These are phyloP conservation scores for Leptobrachium ailaonicum DNA, from an alignment of 2,113 vertebrate genomes.

Conservation along the genomic window DNA sequence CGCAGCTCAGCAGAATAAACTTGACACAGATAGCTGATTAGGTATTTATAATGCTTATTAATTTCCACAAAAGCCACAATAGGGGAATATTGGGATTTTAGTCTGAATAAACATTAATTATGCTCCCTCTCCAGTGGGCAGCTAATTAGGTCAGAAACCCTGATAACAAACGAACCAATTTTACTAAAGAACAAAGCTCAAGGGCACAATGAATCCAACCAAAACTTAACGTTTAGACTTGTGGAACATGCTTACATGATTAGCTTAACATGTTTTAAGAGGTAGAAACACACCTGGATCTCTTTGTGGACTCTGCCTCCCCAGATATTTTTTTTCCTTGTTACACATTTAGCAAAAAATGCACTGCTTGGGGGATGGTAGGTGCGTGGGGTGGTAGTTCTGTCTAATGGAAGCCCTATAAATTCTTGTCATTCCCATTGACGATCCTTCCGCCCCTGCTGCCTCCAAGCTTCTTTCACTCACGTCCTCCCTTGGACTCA, in stretches of 20 bases:
- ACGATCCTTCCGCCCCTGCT: too few relatives aligned
- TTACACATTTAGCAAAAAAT: too few relatives aligned
- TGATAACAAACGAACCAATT: background rate
- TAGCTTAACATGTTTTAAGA: background rate
- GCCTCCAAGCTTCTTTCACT: too few relatives aligned
- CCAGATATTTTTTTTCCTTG: too few relatives aligned
- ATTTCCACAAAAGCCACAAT: background rate
- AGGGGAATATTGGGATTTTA: background rate
- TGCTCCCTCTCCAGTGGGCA: background rate
- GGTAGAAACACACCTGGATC: too few relatives aligned
- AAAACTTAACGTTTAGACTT: background rate
- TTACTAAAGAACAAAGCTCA: background rate
- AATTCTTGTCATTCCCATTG: too few relatives aligned
- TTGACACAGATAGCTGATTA: background rate
- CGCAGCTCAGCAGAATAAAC: background rate
- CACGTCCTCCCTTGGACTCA: too few relatives aligned
- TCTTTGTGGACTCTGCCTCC: too few relatives aligned
- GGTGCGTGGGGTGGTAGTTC: too few relatives aligned
- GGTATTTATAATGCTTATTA: background rate
- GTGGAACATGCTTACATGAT: background rate
- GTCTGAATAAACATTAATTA: background rate
- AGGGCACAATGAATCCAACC: background rate
- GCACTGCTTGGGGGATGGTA: too few relatives aligned
- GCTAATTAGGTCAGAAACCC: constrained; percentile 5
- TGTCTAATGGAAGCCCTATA: too few relatives aligned